Base-by-base conservation (phyloP, 92 coral and sea anemone species). In the Isaurus tuberculatus region DNA sequence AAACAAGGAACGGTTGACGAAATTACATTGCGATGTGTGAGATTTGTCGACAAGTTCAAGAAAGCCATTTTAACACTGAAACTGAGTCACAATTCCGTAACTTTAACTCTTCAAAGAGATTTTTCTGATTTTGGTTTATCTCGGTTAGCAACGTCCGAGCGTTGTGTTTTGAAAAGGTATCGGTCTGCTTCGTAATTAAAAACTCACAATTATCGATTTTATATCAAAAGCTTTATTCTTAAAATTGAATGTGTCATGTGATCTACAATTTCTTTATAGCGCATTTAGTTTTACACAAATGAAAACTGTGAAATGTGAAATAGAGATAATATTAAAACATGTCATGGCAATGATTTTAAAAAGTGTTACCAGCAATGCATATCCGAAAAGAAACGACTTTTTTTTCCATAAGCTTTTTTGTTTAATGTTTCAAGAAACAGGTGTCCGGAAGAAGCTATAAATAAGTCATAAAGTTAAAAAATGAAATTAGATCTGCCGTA, bases 1-100 rank as follows among this genome's bases (percentile, higher is more conserved):
- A 77, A 77, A 55, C 82, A 77, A 19, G 82, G 82, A 23, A 77
- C 82, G 2, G 70, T 77, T 25, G 82, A 55, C 55, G 82, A 57
- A 23, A 77, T 58, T 8, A 33, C 57, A 20, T 13, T 36, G 48
- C 70, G 70, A 46, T 77, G 22, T 55, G 82, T 30, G 13, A 77
- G 1, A 58, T 77, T 77, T 77, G 14, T 10, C 55, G 82, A 32
- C n/a, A 67, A 57, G 42, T 77, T 77, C 14, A 63, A 55, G 46
- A 33, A 36, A 58, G 70, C 22, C 82, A 77, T 63, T 63, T 63
- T 0, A 25, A 63, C 8, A 15, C 19, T 0, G 26, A 57, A 57
- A 8, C 4, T 16, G 29, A 55, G 10, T 55, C 63, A 26, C 22
- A n/a, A 19, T 55, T 60, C 13, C 32, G 8, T 63, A 5, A 27